Conservation (phyloP, 2,113 vertebrate genomes). For the Manacus vitellinus region DNA sequence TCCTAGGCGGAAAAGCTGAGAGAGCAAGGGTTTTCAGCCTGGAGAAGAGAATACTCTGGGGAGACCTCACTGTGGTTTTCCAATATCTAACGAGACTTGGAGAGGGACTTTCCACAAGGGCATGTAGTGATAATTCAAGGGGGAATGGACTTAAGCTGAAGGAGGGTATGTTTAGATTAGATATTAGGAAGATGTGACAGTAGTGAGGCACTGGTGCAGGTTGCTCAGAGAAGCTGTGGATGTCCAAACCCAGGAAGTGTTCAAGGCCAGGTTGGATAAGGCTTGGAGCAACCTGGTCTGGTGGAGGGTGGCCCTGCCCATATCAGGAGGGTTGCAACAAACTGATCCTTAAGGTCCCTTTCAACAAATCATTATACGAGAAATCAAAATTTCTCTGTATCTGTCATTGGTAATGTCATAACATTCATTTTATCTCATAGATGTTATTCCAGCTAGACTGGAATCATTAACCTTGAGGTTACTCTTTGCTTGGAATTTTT, state of each 20-base stretch:
- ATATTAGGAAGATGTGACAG: background rate
- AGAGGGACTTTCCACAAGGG: background rate
- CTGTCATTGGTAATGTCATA: fast-evolving
- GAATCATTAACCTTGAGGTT: background rate
- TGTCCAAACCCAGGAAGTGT: background rate
- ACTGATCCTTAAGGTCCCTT: background rate
- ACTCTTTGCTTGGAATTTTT: background rate
- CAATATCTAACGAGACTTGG: background rate
- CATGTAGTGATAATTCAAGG: background rate
- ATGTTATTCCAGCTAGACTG: background rate
- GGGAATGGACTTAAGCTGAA: background rate
- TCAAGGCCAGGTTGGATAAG: background rate
- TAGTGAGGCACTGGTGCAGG: background rate
- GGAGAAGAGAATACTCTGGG: background rate
- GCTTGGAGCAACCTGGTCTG: background rate
- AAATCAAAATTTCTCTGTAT: background rate
- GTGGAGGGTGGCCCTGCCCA: background rate
- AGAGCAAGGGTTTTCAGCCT: background rate
- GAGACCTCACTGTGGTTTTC: fast-evolving
- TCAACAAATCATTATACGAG: background rate
- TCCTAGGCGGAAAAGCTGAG: background rate
- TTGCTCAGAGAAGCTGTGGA: no score
- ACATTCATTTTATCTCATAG: background rate
- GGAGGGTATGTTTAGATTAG: background rate
- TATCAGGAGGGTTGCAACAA: background rate